Conservation (phyloP, 2,113 vertebrate genomes). For the Nansenia antarctica region DNA sequence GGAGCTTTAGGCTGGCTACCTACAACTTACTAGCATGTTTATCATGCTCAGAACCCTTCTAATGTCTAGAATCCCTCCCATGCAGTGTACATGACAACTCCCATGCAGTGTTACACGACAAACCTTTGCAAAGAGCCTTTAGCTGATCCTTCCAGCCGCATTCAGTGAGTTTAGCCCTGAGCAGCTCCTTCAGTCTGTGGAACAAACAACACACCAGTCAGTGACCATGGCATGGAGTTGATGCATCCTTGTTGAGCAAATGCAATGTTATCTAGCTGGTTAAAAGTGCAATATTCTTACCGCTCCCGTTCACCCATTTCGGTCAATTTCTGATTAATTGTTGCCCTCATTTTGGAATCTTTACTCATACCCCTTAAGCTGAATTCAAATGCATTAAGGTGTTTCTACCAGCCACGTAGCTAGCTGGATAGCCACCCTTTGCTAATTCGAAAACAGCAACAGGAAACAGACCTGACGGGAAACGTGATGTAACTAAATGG, state of each 20-base stretch:
- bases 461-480: neutral
- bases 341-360: conserved; percentile 83
- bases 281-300: conserved; percentile 66
- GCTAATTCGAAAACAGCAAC: too few species aligned
- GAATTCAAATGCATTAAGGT: too few species aligned
- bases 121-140: conserved; percentile 98
- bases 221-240: neutral
- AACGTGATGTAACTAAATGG: conserved; percentile 5
- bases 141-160: conserved; percentile 98
- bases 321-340: conserved; percentile 95
- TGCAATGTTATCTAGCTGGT: too few species aligned
- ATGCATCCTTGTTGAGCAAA: neutral
- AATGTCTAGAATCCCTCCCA: too few species aligned
- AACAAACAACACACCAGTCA: neutral
- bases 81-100: neutral
- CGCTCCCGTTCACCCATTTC: conserved; percentile 96
- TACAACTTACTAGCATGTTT: neutral
- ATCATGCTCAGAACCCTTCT: neutral
- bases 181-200: conserved; percentile 90
- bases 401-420: neutral
- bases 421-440: neutral
- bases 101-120: neutral
- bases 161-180: conserved; percentile 94
- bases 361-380: conserved; percentile 64
- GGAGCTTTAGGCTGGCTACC: too few species aligned